phyloP scores from a whole-genome alignment of 2,888 invertebrate genomes.

The Melieria omissa region DNA sequence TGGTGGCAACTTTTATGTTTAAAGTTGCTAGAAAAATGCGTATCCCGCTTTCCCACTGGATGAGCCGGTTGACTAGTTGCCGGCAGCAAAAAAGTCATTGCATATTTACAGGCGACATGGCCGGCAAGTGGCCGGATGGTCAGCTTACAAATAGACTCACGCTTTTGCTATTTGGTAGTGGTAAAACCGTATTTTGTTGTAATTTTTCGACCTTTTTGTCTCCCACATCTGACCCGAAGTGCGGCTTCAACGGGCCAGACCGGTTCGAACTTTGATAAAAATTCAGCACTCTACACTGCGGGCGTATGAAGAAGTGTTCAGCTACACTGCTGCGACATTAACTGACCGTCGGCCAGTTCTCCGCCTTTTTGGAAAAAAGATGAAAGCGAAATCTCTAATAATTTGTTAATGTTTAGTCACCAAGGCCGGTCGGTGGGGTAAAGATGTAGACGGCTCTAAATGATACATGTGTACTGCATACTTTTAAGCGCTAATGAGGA shows the following conservation, averaged over 20 bases:
- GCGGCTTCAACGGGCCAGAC: background rate
- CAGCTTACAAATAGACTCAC: no score
- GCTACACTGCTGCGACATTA: background rate
- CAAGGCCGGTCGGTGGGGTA: background rate
- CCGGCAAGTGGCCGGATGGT: no score
- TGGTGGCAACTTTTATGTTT: no score
- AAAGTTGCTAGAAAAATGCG: no score
- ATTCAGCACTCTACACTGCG: background rate
- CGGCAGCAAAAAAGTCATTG: slow-evolving; percentile 15
- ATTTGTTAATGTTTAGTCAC: slow-evolving; percentile 43
- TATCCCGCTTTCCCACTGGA: background rate
- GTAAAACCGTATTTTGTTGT: background rate
- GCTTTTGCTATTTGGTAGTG: background rate
- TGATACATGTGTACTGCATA: slow-evolving; percentile 24
- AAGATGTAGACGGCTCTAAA: slow-evolving; percentile 10
- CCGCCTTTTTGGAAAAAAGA: slow-evolving; percentile 2
- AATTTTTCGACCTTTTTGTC: background rate
- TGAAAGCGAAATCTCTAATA: slow-evolving; percentile 39
- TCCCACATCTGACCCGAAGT: background rate
- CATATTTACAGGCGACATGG: slow-evolving; percentile 18
- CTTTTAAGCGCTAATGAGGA: background rate
- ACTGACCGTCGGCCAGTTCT: background rate
- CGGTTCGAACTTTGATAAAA: background rate
- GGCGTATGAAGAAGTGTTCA: background rate
- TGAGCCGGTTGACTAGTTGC: slow-evolving; percentile 1